Conservation (phyloP, 2,888 invertebrate species). For the Cosmia trapezina region DNA sequence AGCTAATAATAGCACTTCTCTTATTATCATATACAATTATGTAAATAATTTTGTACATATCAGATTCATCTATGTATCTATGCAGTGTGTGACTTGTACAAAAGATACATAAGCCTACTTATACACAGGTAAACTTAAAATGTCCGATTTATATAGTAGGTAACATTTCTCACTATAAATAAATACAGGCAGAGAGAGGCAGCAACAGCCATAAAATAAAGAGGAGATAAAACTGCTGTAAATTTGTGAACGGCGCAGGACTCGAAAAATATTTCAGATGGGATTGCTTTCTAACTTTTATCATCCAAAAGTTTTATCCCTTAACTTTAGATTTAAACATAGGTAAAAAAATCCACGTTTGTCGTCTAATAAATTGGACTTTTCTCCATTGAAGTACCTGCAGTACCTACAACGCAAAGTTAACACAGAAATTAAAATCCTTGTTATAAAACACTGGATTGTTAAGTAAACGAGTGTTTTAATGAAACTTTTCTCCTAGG, state of each 20-base stretch:
- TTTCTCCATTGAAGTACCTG: background rate
- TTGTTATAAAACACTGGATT: background rate
- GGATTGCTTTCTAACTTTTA: slow-evolving; percentile 58
- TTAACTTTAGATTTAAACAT: background rate
- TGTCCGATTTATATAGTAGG: background rate
- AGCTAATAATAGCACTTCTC: slow-evolving; percentile 1
- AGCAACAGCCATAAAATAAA: slow-evolving; percentile 26
- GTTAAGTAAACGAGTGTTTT: background rate
- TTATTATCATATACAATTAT: background rate
- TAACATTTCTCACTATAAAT: background rate
- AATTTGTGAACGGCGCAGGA: slow-evolving; percentile 18
- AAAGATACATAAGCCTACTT: background rate
- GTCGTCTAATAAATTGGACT: no score
- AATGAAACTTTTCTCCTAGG: background rate
- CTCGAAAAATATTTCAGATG: slow-evolving; percentile 43
- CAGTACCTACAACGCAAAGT: background rate
- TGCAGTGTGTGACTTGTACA: slow-evolving; percentile 1
- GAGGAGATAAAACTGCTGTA: slow-evolving; percentile 20
- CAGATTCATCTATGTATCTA: background rate
- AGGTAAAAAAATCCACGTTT: background rate
- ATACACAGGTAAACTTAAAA: background rate
- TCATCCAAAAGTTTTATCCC: slow-evolving; percentile 37
- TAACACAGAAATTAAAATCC: background rate
- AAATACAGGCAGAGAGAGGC: background rate
- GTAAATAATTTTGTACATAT: slow-evolving; percentile 12